Evolutionary conservation across 2,797 vertebrate species (phyloP).

Genomic region (Pelodytes ibericus): DNA sequence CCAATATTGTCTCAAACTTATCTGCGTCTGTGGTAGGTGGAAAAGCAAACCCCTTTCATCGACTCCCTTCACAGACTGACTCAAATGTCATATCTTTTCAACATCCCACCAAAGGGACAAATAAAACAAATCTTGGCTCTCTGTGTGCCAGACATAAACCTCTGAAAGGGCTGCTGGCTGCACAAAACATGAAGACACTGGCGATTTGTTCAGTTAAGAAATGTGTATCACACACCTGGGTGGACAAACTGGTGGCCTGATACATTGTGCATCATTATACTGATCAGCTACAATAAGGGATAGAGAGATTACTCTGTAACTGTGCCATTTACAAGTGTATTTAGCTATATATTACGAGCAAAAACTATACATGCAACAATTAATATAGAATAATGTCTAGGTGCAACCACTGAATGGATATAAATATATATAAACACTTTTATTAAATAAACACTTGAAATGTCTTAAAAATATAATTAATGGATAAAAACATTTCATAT

Average conservation of each 20-base stretch:
- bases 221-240: slow-evolving; percentile 70
- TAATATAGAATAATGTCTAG: too few species aligned
- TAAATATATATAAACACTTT: too few species aligned
- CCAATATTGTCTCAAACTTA: not conserved
- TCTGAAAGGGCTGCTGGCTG: slow-evolving; percentile 62
- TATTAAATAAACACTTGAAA: too few species aligned
- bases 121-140: slow-evolving; percentile 43
- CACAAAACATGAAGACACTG: slow-evolving; percentile 62
- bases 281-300: slow-evolving; percentile 68
- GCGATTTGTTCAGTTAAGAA: slow-evolving; percentile 68
- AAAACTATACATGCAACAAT: too few species aligned
- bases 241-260: slow-evolving; percentile 66
- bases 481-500: too few species aligned
- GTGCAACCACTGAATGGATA: too few species aligned
- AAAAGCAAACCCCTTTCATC: slow-evolving; percentile 46
- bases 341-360: too few species aligned
- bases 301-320: too few species aligned
- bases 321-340: too few species aligned
- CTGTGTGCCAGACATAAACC: slow-evolving; percentile 43
- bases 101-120: slow-evolving; percentile 51
- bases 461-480: too few species aligned
- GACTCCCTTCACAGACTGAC: slow-evolving; percentile 60
- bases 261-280: slow-evolving; percentile 74
- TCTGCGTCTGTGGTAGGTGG: slow-evolving; percentile 57
- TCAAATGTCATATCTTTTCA: slow-evolving; percentile 64